Base-by-base conservation (phyloP, 2,797 vertebrate species). In the Rhinella marina region DNA sequence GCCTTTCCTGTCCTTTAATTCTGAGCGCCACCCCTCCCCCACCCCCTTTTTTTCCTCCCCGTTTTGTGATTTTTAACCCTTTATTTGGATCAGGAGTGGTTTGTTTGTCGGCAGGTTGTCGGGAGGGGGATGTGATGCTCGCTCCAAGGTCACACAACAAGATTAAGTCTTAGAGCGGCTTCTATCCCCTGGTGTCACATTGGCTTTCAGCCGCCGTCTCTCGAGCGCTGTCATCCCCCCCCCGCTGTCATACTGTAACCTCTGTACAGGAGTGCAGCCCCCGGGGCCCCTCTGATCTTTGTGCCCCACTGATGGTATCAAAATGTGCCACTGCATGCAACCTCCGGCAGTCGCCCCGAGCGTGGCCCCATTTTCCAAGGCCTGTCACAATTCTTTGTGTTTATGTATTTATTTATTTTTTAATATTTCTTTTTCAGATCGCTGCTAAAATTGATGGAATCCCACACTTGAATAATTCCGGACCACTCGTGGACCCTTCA, bases 371-470 rank as follows among this genome's bases (percentile, higher is more conserved):
- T 6, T 50, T 9, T 5, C 8, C 14, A 6, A 41, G 41, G 41
- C 27, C 6, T 17, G 2, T 32, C 8, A 57, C 3, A 6, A 41
- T 41, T 41, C 41, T 41, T 41, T 41, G 41, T 41, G 41, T 41
- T 41, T 32, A 32, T 32, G 9, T 72, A 5, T 41, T 32, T 21
- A 12, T 19, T 85, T n/a, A n/a, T n/a, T n/a, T n/a, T n/a, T n/a
- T n/a, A n/a, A n/a, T n/a, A 7, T 41, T 10, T 91, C 3, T 88
- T 87, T 92, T 92, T 75, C 93, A 99, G 98, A 98, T 99, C 96
- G 97, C 97, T 94, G 97, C 97, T 94, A 99, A 99, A 94, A 98
- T 99, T 93, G 98, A 99, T 92, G 96, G 95, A 92, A 96, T 98
- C 94, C 95, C 97, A 94, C 97, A 98, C 95, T 95, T 99, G 95